Base-by-base conservation (phyloP, 2,113 vertebrate genomes). In the Notiomystis cincta region DNA sequence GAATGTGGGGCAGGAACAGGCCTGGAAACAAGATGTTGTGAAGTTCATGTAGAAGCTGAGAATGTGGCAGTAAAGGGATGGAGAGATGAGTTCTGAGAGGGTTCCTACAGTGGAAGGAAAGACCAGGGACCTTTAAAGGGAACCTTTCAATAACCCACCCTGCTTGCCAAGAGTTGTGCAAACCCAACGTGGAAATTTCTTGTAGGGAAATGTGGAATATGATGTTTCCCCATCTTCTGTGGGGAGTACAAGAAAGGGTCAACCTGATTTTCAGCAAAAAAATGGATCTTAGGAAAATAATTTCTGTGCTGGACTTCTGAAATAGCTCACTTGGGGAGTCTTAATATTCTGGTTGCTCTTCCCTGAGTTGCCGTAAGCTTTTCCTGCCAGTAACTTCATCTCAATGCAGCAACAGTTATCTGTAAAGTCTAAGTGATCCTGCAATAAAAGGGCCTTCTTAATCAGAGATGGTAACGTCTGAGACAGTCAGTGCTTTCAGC, bases 401-500 rank as follows among this genome's bases (percentile, higher is more conserved):
- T 94, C 79, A 75, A 94, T 95, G 88, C 95, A 95, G 85, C 93
- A 91, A 90, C 66, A 95, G 91, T 96, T 94, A 94, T 96, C 93
- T 95, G 88, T 86, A 35, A 89, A 90, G 90, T 88, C 88, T 54
- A 27, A 96, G 93, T 90, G 93, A 89, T 95, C 95, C 95, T 71
- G 93, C 88, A 93, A 92, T 95, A 83, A 95, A 97, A 94, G 79
- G 40, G 56, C 92, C 90, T 93, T 87, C 95, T 96, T 96, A 94
- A 95, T 96, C 95, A 93, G 75, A 83, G 92, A 93, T 93, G 93
- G 92, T 94, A 40, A 93, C 94, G 92, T 83, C 72, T 2, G 88
- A 95, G 95, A 96, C 93, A 96, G 92, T 81, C 86, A 78, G 86
- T 95, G 92, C 95, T 96, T 96, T 93, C 93, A 96, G 92, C 23